Conservation (phyloP, 2,797 vertebrate genomes). For the Hozukius guyotensis region DNA sequence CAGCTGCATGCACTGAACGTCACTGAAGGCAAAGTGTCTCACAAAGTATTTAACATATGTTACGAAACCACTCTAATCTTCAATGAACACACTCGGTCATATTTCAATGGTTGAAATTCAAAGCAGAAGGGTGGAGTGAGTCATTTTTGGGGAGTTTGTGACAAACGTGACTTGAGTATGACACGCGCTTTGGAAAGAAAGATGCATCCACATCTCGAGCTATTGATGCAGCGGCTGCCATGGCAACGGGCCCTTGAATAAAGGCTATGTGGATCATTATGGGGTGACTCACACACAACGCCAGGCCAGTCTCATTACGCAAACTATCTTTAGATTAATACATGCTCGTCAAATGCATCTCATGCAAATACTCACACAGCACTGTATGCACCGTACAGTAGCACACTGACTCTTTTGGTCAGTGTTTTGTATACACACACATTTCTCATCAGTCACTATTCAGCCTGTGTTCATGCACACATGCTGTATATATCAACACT, state of each 20-base stretch:
- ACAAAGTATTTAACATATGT: conserved; percentile 36
- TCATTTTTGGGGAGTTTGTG: conserved; percentile 59
- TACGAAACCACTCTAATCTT: conserved; percentile 27
- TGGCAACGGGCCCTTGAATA: conserved; percentile 78
- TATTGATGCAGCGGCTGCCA: conserved; percentile 79
- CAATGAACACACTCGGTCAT: conserved; percentile 10
- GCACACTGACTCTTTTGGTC: background rate
- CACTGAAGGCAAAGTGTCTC: conserved; percentile 1
- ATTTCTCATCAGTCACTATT: background rate
- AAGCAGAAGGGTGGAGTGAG: conserved; percentile 36
- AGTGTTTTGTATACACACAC: conserved; percentile 4
- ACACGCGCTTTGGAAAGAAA: conserved; percentile 57
- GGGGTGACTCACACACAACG: conserved; percentile 78
- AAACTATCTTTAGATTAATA: conserved; percentile 47
- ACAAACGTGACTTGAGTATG: conserved; percentile 75
- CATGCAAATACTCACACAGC: background rate
- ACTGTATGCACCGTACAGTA: background rate
- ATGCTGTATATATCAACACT: conserved; percentile 12
- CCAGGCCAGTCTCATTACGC: conserved; percentile 54
- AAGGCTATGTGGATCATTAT: conserved; percentile 79
- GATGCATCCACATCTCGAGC: conserved; percentile 61
- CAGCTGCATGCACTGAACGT: conserved; percentile 4
- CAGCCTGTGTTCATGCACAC: conserved; percentile 5
- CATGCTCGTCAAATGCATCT: conserved; percentile 5
- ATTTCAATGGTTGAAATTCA: conserved; percentile 24